Evolutionary conservation across 2,113 vertebrate genomes (phyloP).

Genomic region (Hippocampus zosterae): DNA sequence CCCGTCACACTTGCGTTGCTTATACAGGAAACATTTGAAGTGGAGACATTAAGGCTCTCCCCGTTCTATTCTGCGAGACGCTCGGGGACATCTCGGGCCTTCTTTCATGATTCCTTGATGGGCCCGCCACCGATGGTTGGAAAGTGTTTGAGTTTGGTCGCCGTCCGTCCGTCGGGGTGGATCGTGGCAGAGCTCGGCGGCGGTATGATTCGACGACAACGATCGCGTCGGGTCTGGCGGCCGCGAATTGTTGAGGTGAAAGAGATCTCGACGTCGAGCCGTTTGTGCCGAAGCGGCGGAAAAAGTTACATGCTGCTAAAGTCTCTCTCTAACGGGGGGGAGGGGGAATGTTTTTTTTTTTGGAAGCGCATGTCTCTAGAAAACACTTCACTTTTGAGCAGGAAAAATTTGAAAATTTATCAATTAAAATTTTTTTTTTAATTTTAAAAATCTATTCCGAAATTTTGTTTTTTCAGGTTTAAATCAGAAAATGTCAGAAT

Average conservation of each 20-base stretch:
- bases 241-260: conserved; percentile 62
- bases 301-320: conserved; percentile 20
- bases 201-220: conserved; percentile 62
- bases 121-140: conserved; percentile 64
- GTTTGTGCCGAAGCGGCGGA: conserved; percentile 21
- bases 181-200: conserved; percentile 50
- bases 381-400: too few species aligned
- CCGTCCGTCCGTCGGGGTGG: conserved; percentile 57
- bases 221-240: conserved; percentile 54
- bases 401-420: too few species aligned
- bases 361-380: too few species aligned
- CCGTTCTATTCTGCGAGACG: conserved; percentile 62
- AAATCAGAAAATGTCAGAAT: too few species aligned
- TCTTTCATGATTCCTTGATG: conserved; percentile 71
- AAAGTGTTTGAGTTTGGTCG: conserved; percentile 68
- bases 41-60: conserved; percentile 68
- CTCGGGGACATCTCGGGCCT: conserved; percentile 48
- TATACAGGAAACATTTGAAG: conserved; percentile 76
- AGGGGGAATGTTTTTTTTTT: too few species aligned
- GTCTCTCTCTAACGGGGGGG: background rate
- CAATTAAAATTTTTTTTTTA: too few species aligned
- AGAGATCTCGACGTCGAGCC: conserved; percentile 35
- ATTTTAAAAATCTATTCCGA: too few species aligned
- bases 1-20: conserved; percentile 61
- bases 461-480: too few species aligned